Base-by-base conservation (phyloP, 30 jellyfish, hydroid and myxozoan species). In the Mastigias papua region DNA sequence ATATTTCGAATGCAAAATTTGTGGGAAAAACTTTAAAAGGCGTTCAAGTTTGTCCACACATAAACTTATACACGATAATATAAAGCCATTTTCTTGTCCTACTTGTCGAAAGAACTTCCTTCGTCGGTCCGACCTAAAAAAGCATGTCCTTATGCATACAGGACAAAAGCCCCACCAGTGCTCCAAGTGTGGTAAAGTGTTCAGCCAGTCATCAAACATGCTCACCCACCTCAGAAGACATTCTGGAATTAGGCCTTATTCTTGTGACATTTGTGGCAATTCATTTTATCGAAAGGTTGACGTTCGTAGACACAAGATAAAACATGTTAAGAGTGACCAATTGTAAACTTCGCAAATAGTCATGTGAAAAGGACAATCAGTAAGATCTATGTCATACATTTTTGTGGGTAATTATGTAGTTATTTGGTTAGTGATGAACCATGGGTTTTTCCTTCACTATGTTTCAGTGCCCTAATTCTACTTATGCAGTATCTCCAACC, bases 141-240 rank as follows among this genome's bases (percentile, higher is more conserved):
- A 88, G 86, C 98, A 93, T 69, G 42, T 87, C 8, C 82, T 88
- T 10, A 93, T 93, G 97, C 98, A 93, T 67, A 86, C 97, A 0
- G 98, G 98, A 2, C 93, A 93, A 63, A 93, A 93, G 67, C 98
- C 98, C n/a, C 97, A 93, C 80, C 84, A 76, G 33, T 93, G 98
- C 50, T 70, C 91, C 33, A 91, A 88, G 60, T 93, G 98, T 82
- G 93, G 93, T 23, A 89, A 87, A 37, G 98, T 78, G 0, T 93
- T 93, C 69, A 80, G 96, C 58, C 97, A 93, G 76, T 88, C 97
- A 13, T 88, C 97, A 0, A 93, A 93, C 73, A 88, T 93, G 98
- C 51, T 88, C 0, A 93, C 97, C 37, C 98, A 93, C 46, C 82
- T 88, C 93, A 69, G 98, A 66, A 73, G 97, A 58, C 98, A 93